phyloP scores from a whole-genome alignment of 2,113 vertebrate genomes.

The Nothoprocta perdicaria region DNA sequence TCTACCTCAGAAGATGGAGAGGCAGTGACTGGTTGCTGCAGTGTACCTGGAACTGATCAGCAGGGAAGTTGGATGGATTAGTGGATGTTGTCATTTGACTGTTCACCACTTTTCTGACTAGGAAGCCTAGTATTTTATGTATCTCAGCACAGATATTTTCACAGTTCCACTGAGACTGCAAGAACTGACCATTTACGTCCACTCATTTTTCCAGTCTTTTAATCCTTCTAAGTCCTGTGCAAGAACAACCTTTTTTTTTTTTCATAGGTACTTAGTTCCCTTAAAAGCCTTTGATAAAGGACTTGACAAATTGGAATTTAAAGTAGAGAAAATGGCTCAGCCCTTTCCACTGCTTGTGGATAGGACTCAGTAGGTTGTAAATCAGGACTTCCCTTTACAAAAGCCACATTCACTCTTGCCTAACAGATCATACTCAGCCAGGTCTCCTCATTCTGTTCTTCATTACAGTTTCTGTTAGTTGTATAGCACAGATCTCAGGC shows the following conservation, averaged over 20 bases:
- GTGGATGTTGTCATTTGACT: not conserved
- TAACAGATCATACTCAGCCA: not conserved
- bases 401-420: not conserved
- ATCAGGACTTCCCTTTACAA: not conserved
- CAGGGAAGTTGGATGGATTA: not conserved
- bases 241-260: not conserved
- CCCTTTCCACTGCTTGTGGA: not conserved
- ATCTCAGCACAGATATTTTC: not conserved
- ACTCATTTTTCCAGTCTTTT: not conserved
- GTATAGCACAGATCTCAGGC: not conserved
- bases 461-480: not conserved
- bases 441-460: not conserved
- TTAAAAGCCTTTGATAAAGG: not conserved
- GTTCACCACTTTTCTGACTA: not conserved
- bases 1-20: no score
- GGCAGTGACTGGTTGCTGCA: not conserved
- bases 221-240: not conserved
- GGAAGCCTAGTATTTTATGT: not conserved
- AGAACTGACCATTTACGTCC: not conserved
- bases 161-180: not conserved
- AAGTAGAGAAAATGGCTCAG: not conserved
- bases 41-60: not conserved
- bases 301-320: not conserved
- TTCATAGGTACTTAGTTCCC: not conserved
- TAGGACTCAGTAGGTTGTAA: not conserved